A percentile compares a stretch with the other conserved stretches of the same genome.
phyloP scores from a whole-genome alignment of 1,140 invertebrate genomes.

The Drosophila trapezifrons region DNA sequence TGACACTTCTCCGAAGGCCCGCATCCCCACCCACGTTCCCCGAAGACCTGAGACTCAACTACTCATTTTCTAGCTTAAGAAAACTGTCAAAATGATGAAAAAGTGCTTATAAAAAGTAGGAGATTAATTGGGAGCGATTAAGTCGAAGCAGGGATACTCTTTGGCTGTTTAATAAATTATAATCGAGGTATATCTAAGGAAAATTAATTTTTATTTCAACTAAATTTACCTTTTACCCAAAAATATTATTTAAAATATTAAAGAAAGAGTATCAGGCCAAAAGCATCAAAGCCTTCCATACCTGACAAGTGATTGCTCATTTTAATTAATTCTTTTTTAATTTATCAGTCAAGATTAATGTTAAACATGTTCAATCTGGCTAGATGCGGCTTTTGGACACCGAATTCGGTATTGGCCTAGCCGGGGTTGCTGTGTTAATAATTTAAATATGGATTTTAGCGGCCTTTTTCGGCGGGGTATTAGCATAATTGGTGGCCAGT shows the following conservation, averaged over 20 bases:
- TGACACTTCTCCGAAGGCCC: slow-evolving; percentile 51
- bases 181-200: background rate
- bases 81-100: slow-evolving; percentile 65
- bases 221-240: no score
- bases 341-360: slow-evolving; percentile 81
- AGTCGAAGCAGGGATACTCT: slow-evolving; percentile 12
- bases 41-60: slow-evolving; percentile 26
- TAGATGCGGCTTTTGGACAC: slow-evolving; percentile 56
- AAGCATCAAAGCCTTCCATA: slow-evolving; percentile 13
- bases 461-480: slow-evolving; percentile 70
- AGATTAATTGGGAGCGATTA: background rate
- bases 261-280: slow-evolving; percentile 22
- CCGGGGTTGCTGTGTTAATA: slow-evolving; percentile 58
- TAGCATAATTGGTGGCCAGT: slow-evolving; percentile 76
- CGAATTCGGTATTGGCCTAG: slow-evolving; percentile 45
- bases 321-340: slow-evolving; percentile 80
- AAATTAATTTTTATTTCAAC: no score
- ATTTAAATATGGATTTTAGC: slow-evolving; percentile 75
- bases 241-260: slow-evolving; percentile 22
- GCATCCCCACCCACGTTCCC: slow-evolving; percentile 43
- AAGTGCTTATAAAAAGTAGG: slow-evolving; percentile 36
- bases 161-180: no score
- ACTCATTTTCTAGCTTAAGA: slow-evolving; percentile 41
- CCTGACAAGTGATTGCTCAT: slow-evolving; percentile 62
- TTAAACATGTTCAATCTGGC: slow-evolving; percentile 72